phyloP scores from a whole-genome alignment of 1,140 invertebrate genomes.

The Thaumatotibia leucotreta region DNA sequence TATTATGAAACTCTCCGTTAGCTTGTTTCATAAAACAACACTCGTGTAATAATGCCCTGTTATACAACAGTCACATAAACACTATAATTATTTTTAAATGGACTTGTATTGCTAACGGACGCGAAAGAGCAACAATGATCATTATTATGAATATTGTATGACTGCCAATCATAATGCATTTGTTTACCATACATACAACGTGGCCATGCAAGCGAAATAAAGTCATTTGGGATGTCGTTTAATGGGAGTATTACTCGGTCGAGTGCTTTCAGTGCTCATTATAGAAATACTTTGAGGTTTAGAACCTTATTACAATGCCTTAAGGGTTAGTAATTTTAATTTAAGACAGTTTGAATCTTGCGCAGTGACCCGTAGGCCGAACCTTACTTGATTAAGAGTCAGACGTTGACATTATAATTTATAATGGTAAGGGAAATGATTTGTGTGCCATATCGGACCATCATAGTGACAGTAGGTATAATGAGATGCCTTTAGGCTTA shows the following conservation, averaged over 20 bases:
- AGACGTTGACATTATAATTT: not conserved
- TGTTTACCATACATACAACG: not conserved
- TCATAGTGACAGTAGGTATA: too few species aligned
- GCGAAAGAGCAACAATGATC: not conserved
- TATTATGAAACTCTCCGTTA: too few species aligned
- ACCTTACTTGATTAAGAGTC: not conserved
- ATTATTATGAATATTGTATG: not conserved
- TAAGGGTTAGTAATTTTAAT: not conserved
- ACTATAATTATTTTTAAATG: too few species aligned
- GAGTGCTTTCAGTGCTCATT: constrained; percentile 33
- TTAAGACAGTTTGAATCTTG: not conserved
- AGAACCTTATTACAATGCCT: not conserved
- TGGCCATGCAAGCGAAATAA: constrained; percentile 24
- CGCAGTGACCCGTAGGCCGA: constrained; percentile 30
- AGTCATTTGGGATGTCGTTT: constrained; percentile 32
- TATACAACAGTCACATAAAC: too few species aligned
- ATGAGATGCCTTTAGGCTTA: too few species aligned
- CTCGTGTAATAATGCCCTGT: too few species aligned
- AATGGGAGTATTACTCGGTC: constrained; percentile 51
- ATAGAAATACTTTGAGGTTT: not conserved
- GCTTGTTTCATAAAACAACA: too few species aligned
- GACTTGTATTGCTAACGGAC: not conserved
- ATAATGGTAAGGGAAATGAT: not conserved
- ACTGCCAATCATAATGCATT: not conserved
- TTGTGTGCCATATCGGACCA: too few species aligned